These are phyloP conservation scores for Syrista parreyssii DNA, from an alignment of 2,888 invertebrate species.

Conservation along the genomic window DNA sequence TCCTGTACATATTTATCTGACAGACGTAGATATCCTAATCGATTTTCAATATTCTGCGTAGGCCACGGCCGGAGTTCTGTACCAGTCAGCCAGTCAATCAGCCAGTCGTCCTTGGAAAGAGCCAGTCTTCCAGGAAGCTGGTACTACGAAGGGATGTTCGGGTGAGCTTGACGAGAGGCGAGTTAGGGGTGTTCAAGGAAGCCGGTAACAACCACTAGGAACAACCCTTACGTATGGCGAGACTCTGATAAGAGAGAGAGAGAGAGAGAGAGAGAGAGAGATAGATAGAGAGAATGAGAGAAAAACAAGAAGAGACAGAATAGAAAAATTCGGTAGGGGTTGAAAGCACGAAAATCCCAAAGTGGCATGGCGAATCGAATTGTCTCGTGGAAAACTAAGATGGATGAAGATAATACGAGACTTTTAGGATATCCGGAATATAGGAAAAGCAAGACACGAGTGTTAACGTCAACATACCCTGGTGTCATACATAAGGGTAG, in stretches of 20 bases:
- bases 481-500: neutral
- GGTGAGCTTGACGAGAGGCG: neutral
- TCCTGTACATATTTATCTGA: conserved; percentile 39
- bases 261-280: neutral
- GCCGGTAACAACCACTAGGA: neutral
- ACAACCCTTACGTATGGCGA: neutral
- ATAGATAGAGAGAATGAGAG: neutral
- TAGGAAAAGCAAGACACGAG: neutral
- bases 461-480: neutral
- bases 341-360: neutral
- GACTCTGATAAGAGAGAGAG: neutral
- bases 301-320: neutral
- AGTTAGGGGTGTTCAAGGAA: neutral
- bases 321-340: neutral
- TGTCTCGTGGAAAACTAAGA: conserved; percentile 1
- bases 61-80: too few relatives aligned
- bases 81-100: neutral
- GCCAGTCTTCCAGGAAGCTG: neutral
- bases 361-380: conserved; percentile 1
- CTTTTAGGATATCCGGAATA: neutral
- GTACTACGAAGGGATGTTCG: neutral
- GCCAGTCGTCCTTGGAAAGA: neutral
- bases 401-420: neutral
- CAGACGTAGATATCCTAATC: conserved; percentile 42
- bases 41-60: conserved; percentile 44